phyloP scores from a whole-genome alignment of 2,113 vertebrate genomes.

The Spermophilus dauricus region DNA sequence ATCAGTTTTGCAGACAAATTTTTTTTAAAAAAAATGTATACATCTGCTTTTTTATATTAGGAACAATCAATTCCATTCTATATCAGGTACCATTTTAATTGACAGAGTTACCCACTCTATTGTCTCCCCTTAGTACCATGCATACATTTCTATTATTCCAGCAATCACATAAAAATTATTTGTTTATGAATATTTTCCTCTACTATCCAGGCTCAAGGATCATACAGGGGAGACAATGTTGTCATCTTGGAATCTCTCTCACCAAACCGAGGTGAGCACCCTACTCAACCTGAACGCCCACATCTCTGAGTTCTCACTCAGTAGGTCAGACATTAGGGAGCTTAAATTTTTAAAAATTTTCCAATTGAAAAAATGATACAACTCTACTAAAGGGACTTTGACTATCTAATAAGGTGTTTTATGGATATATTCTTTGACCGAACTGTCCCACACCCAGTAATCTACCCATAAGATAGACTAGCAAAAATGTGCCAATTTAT shows the following conservation, averaged over 20 bases:
- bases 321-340: neutral
- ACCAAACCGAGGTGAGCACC: no score
- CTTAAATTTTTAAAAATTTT: neutral
- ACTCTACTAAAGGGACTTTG: neutral
- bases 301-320: neutral
- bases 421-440: neutral
- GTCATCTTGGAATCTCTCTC: neutral
- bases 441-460: neutral
- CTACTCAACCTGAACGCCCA: no score
- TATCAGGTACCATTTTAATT: neutral
- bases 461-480: neutral
- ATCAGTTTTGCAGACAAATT: neutral
- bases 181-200: neutral
- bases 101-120: neutral
- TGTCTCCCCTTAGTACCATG: no score
- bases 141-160: neutral
- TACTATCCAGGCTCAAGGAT: neutral
- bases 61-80: neutral
- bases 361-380: neutral
- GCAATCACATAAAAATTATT: neutral
- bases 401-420: neutral
- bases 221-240: neutral
- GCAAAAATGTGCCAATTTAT: neutral
- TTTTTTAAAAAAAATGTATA: neutral
- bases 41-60: slow-evolving; percentile 15